Base-by-base conservation (phyloP, 2,888 invertebrate genomes). In the Cephus nigrinus region DNA sequence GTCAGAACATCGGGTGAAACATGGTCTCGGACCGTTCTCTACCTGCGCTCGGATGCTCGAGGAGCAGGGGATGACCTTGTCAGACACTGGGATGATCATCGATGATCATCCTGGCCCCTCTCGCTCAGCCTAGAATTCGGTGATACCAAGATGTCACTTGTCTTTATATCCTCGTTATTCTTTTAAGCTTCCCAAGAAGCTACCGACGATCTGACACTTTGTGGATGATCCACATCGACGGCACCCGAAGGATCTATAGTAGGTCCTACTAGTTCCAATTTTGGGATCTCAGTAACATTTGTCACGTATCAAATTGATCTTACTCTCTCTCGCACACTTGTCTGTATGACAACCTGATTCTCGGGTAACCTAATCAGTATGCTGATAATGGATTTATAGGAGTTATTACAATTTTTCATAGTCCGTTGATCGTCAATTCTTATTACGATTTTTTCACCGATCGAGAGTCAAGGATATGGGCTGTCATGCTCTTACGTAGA, bases 1-100 rank as follows among this genome's bases (percentile, higher is more conserved):
- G 89, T 90, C 88, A 89, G 85, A 89, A 86, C 89, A 88, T 88
- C 82, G 86, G 89, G 86, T 86, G 86, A 84, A 87, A 86, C 88
- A 89, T 89, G 71, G 71, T 84, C 86, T 88, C 84, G 55, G 55
- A 2, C 55, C 55, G 23, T 23, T 55, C 9, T 55, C 23, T 9
- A 23, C 31, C 31, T 71, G 31, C 71, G 71, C 31, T 12, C 5
- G 71, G 32, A 33, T 31, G 12, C 32, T 31, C 71, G 71, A 32
- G 71, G 71, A 31, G 11, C 71, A 33, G 71, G 33, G 33, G 71
- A 11, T 33, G 71, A 71, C 15, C 55, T 55, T 55, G 55, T 55
- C 23, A 55, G 55, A 55, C 55, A 55, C 55, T 55, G 23, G 23
- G 55, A 55, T 55, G 23, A 55, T 55, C 23, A 55, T 23, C 9